These are phyloP conservation scores for Oophaga sylvatica DNA, from an alignment of 2,797 vertebrate species.

Conservation along the genomic window DNA sequence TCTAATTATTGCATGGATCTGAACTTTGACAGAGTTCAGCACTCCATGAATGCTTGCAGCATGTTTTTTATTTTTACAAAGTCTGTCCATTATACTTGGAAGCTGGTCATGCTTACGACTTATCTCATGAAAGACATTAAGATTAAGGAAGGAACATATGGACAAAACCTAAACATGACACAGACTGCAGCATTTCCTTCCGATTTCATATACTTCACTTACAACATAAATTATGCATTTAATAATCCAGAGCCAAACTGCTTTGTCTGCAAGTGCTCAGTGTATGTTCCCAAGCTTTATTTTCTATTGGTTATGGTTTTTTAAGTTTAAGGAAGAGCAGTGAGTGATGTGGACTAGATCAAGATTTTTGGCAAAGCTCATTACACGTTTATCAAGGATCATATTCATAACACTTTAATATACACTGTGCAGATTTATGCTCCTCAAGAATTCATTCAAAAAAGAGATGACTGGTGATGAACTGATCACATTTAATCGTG, in stretches of 20 bases:
- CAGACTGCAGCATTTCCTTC: constrained; percentile 15
- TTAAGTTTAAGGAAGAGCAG: constrained; percentile 26
- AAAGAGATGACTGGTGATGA: too few relatives aligned
- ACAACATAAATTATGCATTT: constrained; percentile 7
- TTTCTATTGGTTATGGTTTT: constrained; percentile 41
- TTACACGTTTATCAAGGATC: not conserved
- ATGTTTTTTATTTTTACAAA: not conserved
- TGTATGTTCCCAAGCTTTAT: constrained; percentile 4
- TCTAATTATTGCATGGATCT: not conserved
- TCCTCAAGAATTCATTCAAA: not conserved
- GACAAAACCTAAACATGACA: not conserved
- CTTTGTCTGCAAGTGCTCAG: not conserved
- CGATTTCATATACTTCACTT: constrained; percentile 13
- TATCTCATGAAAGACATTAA: constrained; percentile 7
- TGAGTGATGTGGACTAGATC: constrained; percentile 17
- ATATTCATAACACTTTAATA: constrained; percentile 12
- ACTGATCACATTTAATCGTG: too few relatives aligned
- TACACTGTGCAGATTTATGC: constrained; percentile 20
- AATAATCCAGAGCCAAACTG: not conserved
- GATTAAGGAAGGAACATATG: not conserved
- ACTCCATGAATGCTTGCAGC: not conserved
- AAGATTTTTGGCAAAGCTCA: not conserved
- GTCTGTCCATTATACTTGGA: not conserved
- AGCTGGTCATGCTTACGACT: not conserved
- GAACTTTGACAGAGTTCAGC: not conserved